Evolutionary conservation across 1,140 invertebrate genomes (phyloP), one percentile per base, ranked within the genome.

Genomic region (Pectinophora gossypiella): DNA sequence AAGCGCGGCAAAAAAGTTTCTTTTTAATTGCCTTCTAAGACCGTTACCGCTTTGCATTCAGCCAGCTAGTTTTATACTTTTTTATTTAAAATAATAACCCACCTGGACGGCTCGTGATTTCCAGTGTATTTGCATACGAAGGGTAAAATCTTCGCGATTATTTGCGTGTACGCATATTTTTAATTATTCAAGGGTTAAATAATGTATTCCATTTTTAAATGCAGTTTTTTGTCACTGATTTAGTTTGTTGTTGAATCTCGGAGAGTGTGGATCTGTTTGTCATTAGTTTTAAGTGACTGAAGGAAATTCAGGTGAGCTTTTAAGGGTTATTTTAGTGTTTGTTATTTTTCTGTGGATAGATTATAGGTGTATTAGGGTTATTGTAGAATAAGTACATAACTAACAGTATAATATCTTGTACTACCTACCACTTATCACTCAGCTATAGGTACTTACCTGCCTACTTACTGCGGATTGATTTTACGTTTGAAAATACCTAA

Each of bases 121-220:
- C 68, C 67, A 63, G 52, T 40, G 73, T 58, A 84, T 84, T 82
- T 82, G 80, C 82, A 85, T 83, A 67, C 72, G 66, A 76, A 82
- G 83, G 83, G 83, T 84, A 84, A 84, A 83, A 64, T 81, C 77
- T 76, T 82, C 66, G 63, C 72, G 75, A 82, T 74, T 82, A 82
- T 83, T 81, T 82, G 68, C 60, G 68, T 76, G 79, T 76, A 76
- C 83, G 78, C 78, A 82, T 82, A 83, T 81, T 84, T 86, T 84
- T 86, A 86, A 86, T 86, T 86, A 83, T 86, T 77, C 76, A 76
- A 81, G 80, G 80, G 82, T 82, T 70, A 61, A 43, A 45, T 75
- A 84, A 84, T 86, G 65, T 83, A 81, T 84, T 71, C 78, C 32
- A 51, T 64, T 76, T 72, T 75, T 61, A 46, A 72, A 80, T 76